Evolutionary conservation across 1,140 invertebrate species (phyloP), one percentile per base, ranked within the genome.

Genomic region (Drosophila navojoa): DNA sequence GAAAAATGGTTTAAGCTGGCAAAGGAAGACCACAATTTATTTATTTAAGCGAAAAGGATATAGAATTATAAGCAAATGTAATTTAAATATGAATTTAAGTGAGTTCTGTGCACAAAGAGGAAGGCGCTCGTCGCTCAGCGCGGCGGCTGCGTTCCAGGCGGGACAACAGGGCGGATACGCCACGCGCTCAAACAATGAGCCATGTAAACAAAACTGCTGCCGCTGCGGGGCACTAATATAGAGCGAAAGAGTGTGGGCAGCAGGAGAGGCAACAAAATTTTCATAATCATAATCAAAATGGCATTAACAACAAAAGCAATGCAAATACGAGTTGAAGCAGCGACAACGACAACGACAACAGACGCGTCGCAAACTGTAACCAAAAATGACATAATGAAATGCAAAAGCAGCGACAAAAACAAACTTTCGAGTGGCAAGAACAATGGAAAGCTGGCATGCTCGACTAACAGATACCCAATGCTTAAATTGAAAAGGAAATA

Each of bases 231-330:
- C 27, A 63, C 40, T n/a, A 19, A 38, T 40, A 60, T 52, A 49
- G 15, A 40, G 35, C 13, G 35, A n/a, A 38, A 29, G 35, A 0
- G n/a, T 16, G 52, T 13, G 50, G 13, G 29, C 38, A 53, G 42
- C 25, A 25, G 61, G 61, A 40, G 80, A 78, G 75, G 71, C 78
- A 78, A 72, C 84, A 72, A 72, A 89, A 89, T 90, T 60, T 89
- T 89, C 84, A 87, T 87, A 87, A 87, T 87, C 84, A 87, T 87
- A 87, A 87, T 87, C 84, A 87, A 87, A 87, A 87, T 89, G 84
- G 79, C 84, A 87, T 87, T 89, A 89, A 87, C 84, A 87, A 87
- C 80, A 87, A 87, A 84, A 81, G 77, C 79, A 87, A 87, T 87
- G 84, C 84, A 87, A 87, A 87, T 87, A 87, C 80, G 62, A 79